Evolutionary conservation across 2,888 invertebrate genomes (phyloP), one percentile per base, ranked within the genome.

Genomic region (Maniola hyperantus): DNA sequence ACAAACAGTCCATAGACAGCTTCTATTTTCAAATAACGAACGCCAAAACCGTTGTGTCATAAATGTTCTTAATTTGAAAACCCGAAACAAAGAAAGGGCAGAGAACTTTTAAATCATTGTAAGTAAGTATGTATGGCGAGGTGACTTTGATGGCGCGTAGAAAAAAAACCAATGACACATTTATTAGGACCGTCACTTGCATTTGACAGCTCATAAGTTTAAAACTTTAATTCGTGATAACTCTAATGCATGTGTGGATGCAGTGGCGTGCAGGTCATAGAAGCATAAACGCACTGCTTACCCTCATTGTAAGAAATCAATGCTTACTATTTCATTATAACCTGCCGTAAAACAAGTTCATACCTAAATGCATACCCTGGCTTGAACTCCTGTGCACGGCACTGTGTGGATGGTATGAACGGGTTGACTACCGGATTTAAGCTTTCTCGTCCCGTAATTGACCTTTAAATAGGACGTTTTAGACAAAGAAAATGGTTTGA

Each of bases 81-180:
- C 79, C 77, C 73, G 78, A 85, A 88, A 92, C 91, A 92, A 92
- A 92, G 91, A 90, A 90, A 91, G 91, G 88, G 88, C 90, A 89
- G 76, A 76, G 91, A 90, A 91, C 91, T 87, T 83, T 83, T 85
- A 89, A 89, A 89, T 90, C 87, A 87, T 83, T 83, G 76, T 26
- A 26, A 26, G 26, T 26, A 26, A 26, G 26, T 26, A 26, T 26
- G 26, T 83, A 84, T 83, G 85, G 87, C 83, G 83, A 84, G 77
- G 85, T 77, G 89, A 89, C 91, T 87, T 87, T 85, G 87, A 87
- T 84, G 84, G 77, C 75, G 73, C 66, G 71, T 77, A 82, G 83
- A 75, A 84, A 77, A 75, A 75, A 75, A 83, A 77, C 69, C 78
- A 81, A 79, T 89, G 90, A 91, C 91, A 90, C 89, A 88, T 91